Base-by-base conservation (phyloP, 1,140 invertebrate species). In the Chironomus striatipennis region DNA sequence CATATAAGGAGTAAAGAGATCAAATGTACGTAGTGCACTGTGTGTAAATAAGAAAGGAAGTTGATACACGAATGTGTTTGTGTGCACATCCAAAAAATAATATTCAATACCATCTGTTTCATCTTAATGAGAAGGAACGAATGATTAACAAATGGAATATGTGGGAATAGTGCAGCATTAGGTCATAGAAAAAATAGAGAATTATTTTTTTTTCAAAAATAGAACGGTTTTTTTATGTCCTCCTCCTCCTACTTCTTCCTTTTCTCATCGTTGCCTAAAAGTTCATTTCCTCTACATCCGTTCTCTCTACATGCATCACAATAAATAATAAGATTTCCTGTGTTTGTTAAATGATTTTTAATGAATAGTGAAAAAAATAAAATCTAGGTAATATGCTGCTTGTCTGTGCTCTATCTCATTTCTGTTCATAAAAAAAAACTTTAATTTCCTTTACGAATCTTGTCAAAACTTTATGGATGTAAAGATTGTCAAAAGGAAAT, bases 291-390 rank as follows among this genome's bases (percentile, higher is more conserved):
- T 34, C 43, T 47, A 47, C 43, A n/a, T 12, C 47, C 4, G 12
- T 47, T 47, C 43, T 47, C 15, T 12, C n/a, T n/a, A n/a, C n/a
- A 4, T 57, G 47, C 47, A 57, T 15, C n/a, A 57, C 47, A 57
- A 57, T 57, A n/a, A 57, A 57, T 57, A 57, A 57, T 57, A n/a
- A 57, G 47, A 57, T 57, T 57, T 57, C 47, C 47, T 57, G 47
- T 57, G 12, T 57, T 57, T 57, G 15, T 34, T 34, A 34, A 34
- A 34, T 34, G 24, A 34, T 34, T 34, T 2, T 34, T 34, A 34
- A 34, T 34, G 24, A 34, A 34, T 34, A 34, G 24, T 34, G 5
- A 1, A 34, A 34, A 34, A 34, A n/a, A n/a, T n/a, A n/a, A 34
- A 34, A 5, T 34, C 24, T 34, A 34, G 24, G 24, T 34, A 34